Evolutionary conservation across 2,888 invertebrate species (phyloP), one percentile per base, ranked within the genome.

Genomic region (Anaspis maculata): DNA sequence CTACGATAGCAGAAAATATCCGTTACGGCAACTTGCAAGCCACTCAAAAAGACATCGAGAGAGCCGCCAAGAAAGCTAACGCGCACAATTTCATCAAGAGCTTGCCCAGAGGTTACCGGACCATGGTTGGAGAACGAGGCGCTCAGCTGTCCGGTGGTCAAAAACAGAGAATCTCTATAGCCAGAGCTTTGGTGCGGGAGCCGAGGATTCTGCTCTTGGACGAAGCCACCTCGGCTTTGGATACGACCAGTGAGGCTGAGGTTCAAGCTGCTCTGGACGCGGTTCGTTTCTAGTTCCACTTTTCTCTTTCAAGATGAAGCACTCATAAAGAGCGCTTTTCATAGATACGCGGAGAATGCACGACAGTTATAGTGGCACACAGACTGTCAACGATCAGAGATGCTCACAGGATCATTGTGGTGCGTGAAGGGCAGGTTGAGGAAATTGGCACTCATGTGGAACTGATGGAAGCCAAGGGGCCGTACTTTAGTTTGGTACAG

Each of bases 221-320:
- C 51, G 91, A 92, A 63, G 91, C 90, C 0, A 92, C 92, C 1
- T 89, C 89, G 1, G 91, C 91, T 1, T 69, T 91, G 11, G 91
- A 91, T 57, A 83, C 83, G 0, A 77, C 81, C 13, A 89, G 87
- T 41, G 94, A 94, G 67, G 74, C 79, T 0, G 77, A 84, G 59
- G 91, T 94, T 0, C 91, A 92, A 64, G 76, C 74, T 10, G 90
- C 77, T 34, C 69, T 82, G 38, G 85, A 78, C 61, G 79, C 74
- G 66, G 84, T 79, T 59, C 51, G 43, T 32, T 13, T 29, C 14
- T n/a, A n/a, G n/a, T n/a, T n/a, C n/a, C n/a, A n/a, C n/a, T n/a
- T n/a, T n/a, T n/a, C n/a, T n/a, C n/a, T n/a, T n/a, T n/a, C n/a
- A n/a, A n/a, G n/a, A n/a, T n/a, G n/a, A n/a, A n/a, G n/a, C n/a